phyloP scores from a whole-genome alignment of 2,888 invertebrate species.

The Pyrgus malvae region DNA sequence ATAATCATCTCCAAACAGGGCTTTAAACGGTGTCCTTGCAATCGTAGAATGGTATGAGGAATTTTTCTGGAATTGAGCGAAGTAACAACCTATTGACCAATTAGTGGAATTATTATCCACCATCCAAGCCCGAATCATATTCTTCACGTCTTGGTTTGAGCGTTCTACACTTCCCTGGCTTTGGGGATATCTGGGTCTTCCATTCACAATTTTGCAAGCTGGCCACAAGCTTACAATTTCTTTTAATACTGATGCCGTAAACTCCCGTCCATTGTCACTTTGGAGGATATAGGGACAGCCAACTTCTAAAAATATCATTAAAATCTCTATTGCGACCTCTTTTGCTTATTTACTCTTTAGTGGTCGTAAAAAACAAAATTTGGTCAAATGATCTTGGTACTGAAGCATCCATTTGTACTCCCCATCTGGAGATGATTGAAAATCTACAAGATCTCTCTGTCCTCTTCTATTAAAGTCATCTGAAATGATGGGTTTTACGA shows the following conservation, averaged over 20 bases:
- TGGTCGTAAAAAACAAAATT: no score
- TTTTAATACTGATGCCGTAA: slow-evolving; percentile 26
- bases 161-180: no score
- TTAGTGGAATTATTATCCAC: slow-evolving; percentile 40
- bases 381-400: slow-evolving; percentile 49
- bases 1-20: slow-evolving; percentile 40
- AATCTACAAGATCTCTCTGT: slow-evolving; percentile 43
- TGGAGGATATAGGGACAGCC: slow-evolving; percentile 28
- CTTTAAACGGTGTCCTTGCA: slow-evolving; percentile 37
- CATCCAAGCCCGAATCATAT: slow-evolving; percentile 43
- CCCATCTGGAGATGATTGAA: slow-evolving; percentile 41
- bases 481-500: slow-evolving; percentile 40
- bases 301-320: slow-evolving; percentile 11
- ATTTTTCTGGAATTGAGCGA: slow-evolving; percentile 41
- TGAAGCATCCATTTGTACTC: slow-evolving; percentile 48
- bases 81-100: no score
- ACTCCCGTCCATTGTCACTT: no score
- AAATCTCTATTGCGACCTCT: no score
- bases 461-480: slow-evolving; percentile 42
- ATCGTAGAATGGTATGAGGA: slow-evolving; percentile 36
- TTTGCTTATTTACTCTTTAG: no score
- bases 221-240: slow-evolving; percentile 29
- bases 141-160: slow-evolving; percentile 38
- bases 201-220: no score
- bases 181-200: no score